Conservation (phyloP, 2,888 invertebrate genomes). For the Trisateles emortualis region DNA sequence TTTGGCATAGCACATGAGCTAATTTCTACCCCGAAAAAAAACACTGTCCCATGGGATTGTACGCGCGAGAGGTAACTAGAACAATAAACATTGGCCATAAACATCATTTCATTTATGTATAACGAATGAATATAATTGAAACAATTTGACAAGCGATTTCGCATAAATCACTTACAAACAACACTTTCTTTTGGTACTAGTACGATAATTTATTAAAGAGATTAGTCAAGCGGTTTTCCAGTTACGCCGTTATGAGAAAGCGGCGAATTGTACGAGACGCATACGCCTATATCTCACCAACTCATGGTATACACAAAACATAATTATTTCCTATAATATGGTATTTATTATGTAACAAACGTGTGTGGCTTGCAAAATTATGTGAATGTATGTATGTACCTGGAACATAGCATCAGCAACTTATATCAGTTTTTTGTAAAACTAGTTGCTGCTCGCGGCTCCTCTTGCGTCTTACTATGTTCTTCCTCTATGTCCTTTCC, state of each 20-base stretch:
- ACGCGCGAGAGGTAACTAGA: too few species aligned
- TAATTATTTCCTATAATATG: slow-evolving; percentile 41
- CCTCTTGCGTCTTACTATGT: too few species aligned
- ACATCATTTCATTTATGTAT: background rate
- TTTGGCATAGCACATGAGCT: too few species aligned
- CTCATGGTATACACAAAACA: slow-evolving; percentile 26
- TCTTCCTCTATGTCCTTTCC: too few species aligned
- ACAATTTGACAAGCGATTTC: slow-evolving; percentile 1
- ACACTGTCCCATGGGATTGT: too few species aligned
- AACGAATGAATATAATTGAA: background rate
- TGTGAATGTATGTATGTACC: slow-evolving; percentile 11
- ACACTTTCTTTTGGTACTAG: slow-evolving; percentile 5
- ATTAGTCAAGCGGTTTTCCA: slow-evolving; percentile 12
- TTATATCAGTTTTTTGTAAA: too few species aligned
- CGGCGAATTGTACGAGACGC: slow-evolving; percentile 26
- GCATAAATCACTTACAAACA: background rate
- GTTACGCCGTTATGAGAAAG: slow-evolving; percentile 34
- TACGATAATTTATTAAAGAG: slow-evolving; percentile 3
- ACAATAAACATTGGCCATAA: background rate
- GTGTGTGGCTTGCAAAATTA: slow-evolving; percentile 22
- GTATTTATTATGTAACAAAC: slow-evolving; percentile 38
- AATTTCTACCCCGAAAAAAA: too few species aligned
- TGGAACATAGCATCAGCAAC: slow-evolving; percentile 4
- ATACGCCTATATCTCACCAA: slow-evolving; percentile 30
- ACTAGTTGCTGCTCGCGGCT: too few species aligned